phyloP scores from a whole-genome alignment of 2,888 invertebrate species.

The Noctua janthina region DNA sequence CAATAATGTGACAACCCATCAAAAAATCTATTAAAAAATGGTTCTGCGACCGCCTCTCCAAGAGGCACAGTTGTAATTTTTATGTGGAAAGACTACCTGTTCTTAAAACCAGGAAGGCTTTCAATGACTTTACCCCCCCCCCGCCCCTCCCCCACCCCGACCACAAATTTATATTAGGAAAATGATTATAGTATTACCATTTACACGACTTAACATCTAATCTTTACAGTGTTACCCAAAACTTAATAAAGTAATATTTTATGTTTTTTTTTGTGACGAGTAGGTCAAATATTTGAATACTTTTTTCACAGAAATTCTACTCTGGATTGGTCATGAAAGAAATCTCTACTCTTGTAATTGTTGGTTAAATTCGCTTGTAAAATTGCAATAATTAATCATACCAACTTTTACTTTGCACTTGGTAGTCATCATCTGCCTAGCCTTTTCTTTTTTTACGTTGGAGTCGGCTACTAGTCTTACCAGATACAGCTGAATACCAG shows the following conservation, averaged over 20 bases:
- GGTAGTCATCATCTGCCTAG: too few species aligned
- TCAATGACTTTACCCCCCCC: not conserved
- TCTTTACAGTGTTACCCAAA: not conserved
- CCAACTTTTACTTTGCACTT: too few species aligned
- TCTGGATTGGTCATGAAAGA: not conserved
- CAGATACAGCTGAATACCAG: too few species aligned
- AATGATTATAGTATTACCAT: not conserved
- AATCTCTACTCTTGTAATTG: not conserved
- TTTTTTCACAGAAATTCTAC: not conserved
- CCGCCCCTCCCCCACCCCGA: not conserved
- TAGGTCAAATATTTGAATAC: too few species aligned
- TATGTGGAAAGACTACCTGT: not conserved
- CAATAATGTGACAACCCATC: not conserved
- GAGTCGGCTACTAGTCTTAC: too few species aligned
- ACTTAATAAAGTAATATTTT: not conserved
- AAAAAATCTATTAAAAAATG: not conserved
- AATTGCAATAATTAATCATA: too few species aligned
- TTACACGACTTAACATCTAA: too few species aligned
- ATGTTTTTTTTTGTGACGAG: not conserved
- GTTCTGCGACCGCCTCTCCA: not conserved
- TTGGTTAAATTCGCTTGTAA: too few species aligned
- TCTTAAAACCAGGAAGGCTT: not conserved
- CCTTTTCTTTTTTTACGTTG: too few species aligned
- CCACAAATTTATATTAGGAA: too few species aligned
- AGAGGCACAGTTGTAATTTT: not conserved